Evolutionary conservation across 2,797 vertebrate genomes (phyloP), one percentile per base, ranked within the genome.

Genomic region (Allobates femoralis): DNA sequence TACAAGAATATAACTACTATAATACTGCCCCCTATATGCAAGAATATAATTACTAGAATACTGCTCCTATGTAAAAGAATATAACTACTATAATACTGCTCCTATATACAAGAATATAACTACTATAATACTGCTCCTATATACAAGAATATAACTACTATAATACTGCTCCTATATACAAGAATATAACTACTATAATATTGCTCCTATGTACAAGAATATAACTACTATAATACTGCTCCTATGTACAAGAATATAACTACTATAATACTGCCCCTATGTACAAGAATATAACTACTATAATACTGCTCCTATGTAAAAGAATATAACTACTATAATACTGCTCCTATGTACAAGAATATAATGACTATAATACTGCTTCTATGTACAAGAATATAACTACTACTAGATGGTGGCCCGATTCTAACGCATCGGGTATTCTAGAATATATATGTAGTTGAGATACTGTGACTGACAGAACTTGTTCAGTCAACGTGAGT

Each of bases 251-350:
- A 60, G 60, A 64, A 64, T 64, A 64, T 30, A 64, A 64, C 62
- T 64, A 30, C 62, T 64, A 28, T 30, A n/a, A n/a, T n/a, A n/a
- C n/a, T n/a, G n/a, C n/a, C n/a, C n/a, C n/a, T n/a, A n/a, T n/a
- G n/a, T n/a, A n/a, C n/a, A n/a, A n/a, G n/a, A n/a, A n/a, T n/a
- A n/a, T n/a, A n/a, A n/a, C n/a, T n/a, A n/a, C n/a, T n/a, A n/a
- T n/a, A n/a, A n/a, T n/a, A n/a, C n/a, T n/a, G n/a, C 12, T 14
- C 14, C 62, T 66, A 66, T 66, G 30, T 66, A 66, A 28, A 66
- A 32, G 64, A 66, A 66, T 66, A 66, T 66, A 66, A 66, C 64
- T 66, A 66, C 64, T 66, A 66, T 66, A 66, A 66, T 66, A 66
- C 64, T 32, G 64, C 64, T 19, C 64, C 64, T 66, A 66, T 66